These are phyloP conservation scores for Chroicocephalus ridibundus DNA, from an alignment of 2,113 vertebrate genomes.

Conservation along the genomic window DNA sequence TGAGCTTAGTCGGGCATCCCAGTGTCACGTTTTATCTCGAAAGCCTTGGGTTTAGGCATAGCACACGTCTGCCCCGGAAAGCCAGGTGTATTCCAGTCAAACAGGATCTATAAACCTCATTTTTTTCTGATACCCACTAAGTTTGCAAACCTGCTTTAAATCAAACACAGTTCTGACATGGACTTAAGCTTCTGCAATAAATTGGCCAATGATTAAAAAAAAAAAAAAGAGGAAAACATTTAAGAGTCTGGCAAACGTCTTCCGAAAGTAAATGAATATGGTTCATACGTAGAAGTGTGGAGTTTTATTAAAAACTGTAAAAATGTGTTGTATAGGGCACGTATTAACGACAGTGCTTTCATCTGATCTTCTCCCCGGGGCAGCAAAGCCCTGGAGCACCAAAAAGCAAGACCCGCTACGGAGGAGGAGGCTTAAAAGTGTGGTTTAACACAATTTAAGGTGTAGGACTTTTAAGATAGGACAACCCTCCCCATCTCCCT, in stretches of 20 bases:
- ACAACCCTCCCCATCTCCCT: neutral
- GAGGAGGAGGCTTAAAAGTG: accelerated
- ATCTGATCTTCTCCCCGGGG: neutral
- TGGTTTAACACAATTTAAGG: neutral
- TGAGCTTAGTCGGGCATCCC: neutral
- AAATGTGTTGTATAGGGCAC: neutral
- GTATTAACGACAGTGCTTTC: neutral
- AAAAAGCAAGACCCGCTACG: neutral
- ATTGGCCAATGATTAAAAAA: neutral
- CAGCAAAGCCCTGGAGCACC: neutral
- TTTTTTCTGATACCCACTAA: neutral
- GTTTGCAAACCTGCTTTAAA: neutral
- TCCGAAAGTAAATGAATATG: neutral
- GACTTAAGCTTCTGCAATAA: neutral
- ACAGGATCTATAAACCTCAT: neutral
- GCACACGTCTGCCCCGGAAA: neutral
- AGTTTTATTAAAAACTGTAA: neutral
- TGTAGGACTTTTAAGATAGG: neutral
- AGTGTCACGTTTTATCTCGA: neutral
- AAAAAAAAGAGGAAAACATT: neutral
- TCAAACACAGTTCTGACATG: neutral
- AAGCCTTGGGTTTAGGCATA: neutral
- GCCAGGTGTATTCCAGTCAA: neutral
- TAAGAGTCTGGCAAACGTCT: neutral
- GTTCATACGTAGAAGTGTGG: neutral